A percentile compares a stretch with the other conserved stretches of the same genome.
phyloP scores from a whole-genome alignment of 1,140 invertebrate genomes.

The Berghia stephanieae region DNA sequence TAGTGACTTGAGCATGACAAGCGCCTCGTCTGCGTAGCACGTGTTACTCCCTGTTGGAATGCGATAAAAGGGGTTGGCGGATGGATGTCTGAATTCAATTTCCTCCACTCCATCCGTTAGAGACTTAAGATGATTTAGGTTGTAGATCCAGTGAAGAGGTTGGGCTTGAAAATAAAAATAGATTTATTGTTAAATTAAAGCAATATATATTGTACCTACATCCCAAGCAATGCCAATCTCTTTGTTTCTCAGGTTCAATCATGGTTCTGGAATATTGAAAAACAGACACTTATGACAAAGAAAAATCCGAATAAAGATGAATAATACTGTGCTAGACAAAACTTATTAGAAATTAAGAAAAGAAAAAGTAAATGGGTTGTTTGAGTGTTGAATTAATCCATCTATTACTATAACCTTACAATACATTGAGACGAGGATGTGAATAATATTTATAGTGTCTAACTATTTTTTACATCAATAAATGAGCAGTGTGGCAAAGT shows the following conservation, averaged over 20 bases:
- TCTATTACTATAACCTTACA: too few species aligned
- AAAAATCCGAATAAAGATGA: not conserved
- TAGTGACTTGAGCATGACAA: constrained; percentile 52
- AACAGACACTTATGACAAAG: not conserved
- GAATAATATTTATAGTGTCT: too few species aligned
- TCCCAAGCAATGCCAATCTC: not conserved
- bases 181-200: not conserved
- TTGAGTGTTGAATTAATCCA: too few species aligned
- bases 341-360: too few species aligned
- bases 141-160: constrained; percentile 60
- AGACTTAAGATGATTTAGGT: constrained; percentile 44
- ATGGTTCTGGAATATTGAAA: not conserved
- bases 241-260: not conserved
- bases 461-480: too few species aligned
- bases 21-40: constrained; percentile 58
- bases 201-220: not conserved
- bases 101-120: constrained; percentile 47
- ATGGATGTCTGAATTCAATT: constrained; percentile 55
- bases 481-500: too few species aligned
- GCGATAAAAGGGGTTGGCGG: constrained; percentile 56
- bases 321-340: not conserved
- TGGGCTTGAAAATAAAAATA: constrained; percentile 46
- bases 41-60: constrained; percentile 48
- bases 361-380: too few species aligned
- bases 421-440: too few species aligned